Conservation (phyloP, 2,113 vertebrate genomes). For the Mixornis gularis region DNA sequence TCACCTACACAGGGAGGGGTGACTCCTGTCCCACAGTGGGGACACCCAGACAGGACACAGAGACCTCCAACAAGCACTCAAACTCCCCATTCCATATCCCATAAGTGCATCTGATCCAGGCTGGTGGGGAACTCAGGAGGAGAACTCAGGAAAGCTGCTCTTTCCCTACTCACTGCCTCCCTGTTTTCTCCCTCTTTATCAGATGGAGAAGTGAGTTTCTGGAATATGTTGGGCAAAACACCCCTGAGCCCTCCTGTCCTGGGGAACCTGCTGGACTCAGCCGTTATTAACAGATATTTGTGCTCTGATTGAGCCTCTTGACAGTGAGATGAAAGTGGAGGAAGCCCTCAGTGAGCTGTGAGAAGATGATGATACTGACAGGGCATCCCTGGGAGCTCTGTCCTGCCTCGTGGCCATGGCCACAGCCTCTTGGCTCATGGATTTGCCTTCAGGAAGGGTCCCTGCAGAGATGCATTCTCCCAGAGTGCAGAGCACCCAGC, state of each 20-base stretch:
- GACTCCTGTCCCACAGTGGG: background rate
- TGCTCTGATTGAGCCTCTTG: too few species aligned
- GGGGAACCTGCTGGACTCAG: background rate
- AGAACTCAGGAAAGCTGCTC: background rate
- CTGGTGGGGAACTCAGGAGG: too few species aligned
- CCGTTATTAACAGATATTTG: rapidly evolving
- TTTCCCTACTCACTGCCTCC: background rate
- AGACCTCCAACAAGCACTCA: background rate
- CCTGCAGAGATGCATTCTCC: background rate
- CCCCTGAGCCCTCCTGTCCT: background rate
- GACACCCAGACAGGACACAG: background rate
- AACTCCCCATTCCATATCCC: background rate
- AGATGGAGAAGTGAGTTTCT: background rate
- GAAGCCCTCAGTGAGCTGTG: rapidly evolving
- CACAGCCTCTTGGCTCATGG: background rate
- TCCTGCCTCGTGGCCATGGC: rapidly evolving
- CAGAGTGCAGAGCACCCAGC: background rate
- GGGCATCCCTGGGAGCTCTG: background rate
- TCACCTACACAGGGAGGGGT: background rate
- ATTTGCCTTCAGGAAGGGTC: background rate
- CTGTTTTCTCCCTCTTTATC: background rate
- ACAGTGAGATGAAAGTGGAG: rapidly evolving
- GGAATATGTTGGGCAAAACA: background rate
- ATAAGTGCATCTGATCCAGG: rapidly evolving
- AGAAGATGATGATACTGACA: too few species aligned